These are phyloP conservation scores for Nephrotoma flavescens DNA, from an alignment of 2,888 invertebrate species.

Conservation along the genomic window DNA sequence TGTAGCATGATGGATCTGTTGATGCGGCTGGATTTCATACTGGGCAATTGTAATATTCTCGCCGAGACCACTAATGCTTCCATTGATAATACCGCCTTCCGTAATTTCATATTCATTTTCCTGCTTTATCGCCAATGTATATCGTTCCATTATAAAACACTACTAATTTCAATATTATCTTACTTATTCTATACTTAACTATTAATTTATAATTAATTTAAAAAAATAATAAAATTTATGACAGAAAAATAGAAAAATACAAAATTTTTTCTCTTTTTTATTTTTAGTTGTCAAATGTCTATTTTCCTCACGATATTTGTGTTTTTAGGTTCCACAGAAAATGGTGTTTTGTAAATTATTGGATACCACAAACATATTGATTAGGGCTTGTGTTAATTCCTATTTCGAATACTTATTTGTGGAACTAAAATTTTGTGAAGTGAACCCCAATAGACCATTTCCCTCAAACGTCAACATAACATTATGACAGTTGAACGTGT, in stretches of 20 bases:
- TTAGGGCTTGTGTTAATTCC: too few species aligned
- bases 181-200: background rate
- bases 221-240: background rate
- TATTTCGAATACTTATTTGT: too few species aligned
- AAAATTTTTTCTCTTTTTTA: background rate
- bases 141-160: background rate
- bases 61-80: background rate
- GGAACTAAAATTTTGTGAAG: too few species aligned
- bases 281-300: background rate
- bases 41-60: background rate
- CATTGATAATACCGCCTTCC: background rate
- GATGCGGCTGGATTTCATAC: background rate
- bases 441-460: too few species aligned
- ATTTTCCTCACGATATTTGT: background rate
- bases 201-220: background rate
- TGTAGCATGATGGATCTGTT: background rate
- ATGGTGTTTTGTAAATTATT: background rate
- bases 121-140: background rate
- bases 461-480: too few species aligned
- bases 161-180: background rate
- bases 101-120: slow-evolving; percentile 1
- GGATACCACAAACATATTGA: background rate
- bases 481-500: too few species aligned
- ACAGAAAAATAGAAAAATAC: background rate
- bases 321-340: background rate